These are phyloP conservation scores for Pitangus sulphuratus DNA, from an alignment of 2,797 vertebrate genomes.

Conservation along the genomic window DNA sequence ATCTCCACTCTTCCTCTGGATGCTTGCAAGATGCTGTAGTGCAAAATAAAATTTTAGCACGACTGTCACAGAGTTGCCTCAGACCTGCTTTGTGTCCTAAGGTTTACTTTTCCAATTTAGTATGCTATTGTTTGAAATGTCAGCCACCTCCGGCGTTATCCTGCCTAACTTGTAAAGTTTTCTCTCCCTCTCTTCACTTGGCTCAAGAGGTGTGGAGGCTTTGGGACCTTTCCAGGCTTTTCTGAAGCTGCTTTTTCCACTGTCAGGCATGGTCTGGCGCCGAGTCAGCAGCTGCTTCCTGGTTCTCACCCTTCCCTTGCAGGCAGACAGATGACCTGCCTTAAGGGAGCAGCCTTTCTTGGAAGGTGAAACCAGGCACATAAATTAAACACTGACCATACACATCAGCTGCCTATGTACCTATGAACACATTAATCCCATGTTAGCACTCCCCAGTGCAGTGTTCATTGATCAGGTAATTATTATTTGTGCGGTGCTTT, in stretches of 20 bases:
- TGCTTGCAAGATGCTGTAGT: neutral
- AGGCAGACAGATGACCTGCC: constrained; percentile 19
- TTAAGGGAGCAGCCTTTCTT: constrained; percentile 2
- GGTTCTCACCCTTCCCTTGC: constrained; percentile 45
- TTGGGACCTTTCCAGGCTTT: constrained; percentile 48
- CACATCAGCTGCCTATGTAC: neutral
- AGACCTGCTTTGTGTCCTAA: neutral
- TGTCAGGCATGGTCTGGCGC: constrained; percentile 22
- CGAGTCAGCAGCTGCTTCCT: constrained; percentile 28
- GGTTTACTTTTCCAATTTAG: neutral
- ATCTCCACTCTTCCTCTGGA: neutral
- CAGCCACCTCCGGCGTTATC: neutral
- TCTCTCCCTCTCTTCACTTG: neutral
- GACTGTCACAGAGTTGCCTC: neutral
- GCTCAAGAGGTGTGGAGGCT: neutral
- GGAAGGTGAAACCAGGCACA: neutral
- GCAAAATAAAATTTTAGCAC: neutral
- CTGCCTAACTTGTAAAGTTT: neutral
- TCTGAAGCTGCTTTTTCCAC: constrained; percentile 52
- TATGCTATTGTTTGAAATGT: constrained; percentile 23
- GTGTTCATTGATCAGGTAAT: neutral
- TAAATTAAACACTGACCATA: neutral
- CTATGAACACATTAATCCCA: neutral
- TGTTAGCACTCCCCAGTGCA: neutral
- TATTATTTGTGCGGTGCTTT: neutral